Conservation (phyloP, 2,113 vertebrate species). For the Sphaerodactylus townsendi region DNA sequence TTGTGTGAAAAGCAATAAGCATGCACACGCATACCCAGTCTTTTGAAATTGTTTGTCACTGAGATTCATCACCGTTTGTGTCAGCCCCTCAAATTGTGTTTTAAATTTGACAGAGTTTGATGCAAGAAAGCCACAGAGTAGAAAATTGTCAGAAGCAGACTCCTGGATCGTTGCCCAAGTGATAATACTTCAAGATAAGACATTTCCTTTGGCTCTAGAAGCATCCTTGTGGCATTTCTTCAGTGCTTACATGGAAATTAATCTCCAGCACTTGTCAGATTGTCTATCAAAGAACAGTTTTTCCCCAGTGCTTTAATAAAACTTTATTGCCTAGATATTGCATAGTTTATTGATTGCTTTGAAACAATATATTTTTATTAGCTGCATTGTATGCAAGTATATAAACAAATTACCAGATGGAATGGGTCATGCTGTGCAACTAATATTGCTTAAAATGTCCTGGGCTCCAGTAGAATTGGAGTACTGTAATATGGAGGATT, state of each 20-base stretch:
- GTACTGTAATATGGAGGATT: neutral
- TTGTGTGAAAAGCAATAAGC: neutral
- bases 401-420: slow-evolving; percentile 10
- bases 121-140: neutral
- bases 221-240: neutral
- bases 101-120: neutral
- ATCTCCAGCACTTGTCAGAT: slow-evolving; percentile 9
- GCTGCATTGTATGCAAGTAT: slow-evolving; percentile 13
- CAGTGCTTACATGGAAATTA: neutral
- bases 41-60: neutral
- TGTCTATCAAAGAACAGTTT: slow-evolving; percentile 16
- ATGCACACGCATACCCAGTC: neutral
- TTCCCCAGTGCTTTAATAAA: slow-evolving; percentile 4
- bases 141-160: neutral
- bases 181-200: neutral
- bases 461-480: neutral
- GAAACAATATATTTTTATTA: slow-evolving; percentile 31
- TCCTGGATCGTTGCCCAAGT: neutral
- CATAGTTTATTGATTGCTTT: slow-evolving; percentile 35
- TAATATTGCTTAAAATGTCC: slow-evolving; percentile 1
- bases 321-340: slow-evolving; percentile 22
- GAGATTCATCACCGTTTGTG: neutral
- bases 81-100: neutral
- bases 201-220: neutral
- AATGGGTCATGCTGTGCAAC: slow-evolving; percentile 8